These are phyloP conservation scores for Caenorhabditis uteleia DNA, from an alignment of 2,888 invertebrate species.

Conservation along the genomic window DNA sequence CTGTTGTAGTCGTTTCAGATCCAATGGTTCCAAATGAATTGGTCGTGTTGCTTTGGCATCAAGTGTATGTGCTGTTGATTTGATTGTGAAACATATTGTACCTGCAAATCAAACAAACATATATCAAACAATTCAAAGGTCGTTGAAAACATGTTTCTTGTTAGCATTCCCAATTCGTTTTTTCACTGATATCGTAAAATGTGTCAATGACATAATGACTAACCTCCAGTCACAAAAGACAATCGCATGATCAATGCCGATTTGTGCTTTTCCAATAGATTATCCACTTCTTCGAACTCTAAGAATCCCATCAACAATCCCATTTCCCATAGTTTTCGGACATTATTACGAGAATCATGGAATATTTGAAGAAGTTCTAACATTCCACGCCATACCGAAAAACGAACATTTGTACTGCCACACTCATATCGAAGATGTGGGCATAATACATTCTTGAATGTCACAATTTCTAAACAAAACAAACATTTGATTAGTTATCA, in stretches of 20 bases:
- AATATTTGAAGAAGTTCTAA: slow-evolving; percentile 68
- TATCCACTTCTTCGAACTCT: slow-evolving; percentile 58
- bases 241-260: slow-evolving; percentile 58
- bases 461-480: slow-evolving; percentile 34
- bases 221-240: slow-evolving; percentile 60
- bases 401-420: slow-evolving; percentile 59
- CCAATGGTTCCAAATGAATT: slow-evolving; percentile 67
- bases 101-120: slow-evolving; percentile 33
- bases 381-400: slow-evolving; percentile 68
- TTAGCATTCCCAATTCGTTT: not conserved
- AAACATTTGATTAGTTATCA: not conserved
- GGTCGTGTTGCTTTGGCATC: slow-evolving; percentile 46
- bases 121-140: no score
- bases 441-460: slow-evolving; percentile 68
- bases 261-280: slow-evolving; percentile 49
- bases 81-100: slow-evolving; percentile 61
- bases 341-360: slow-evolving; percentile 61
- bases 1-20: slow-evolving; percentile 65
- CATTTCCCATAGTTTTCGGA: slow-evolving; percentile 59
- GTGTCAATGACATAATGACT: slow-evolving; percentile 15
- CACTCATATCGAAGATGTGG: slow-evolving; percentile 67
- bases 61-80: slow-evolving; percentile 58
- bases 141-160: no score
- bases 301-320: slow-evolving; percentile 56
- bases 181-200: slow-evolving; percentile 6